Base-by-base conservation (phyloP, 2,113 vertebrate genomes). In the Rhea americana region DNA sequence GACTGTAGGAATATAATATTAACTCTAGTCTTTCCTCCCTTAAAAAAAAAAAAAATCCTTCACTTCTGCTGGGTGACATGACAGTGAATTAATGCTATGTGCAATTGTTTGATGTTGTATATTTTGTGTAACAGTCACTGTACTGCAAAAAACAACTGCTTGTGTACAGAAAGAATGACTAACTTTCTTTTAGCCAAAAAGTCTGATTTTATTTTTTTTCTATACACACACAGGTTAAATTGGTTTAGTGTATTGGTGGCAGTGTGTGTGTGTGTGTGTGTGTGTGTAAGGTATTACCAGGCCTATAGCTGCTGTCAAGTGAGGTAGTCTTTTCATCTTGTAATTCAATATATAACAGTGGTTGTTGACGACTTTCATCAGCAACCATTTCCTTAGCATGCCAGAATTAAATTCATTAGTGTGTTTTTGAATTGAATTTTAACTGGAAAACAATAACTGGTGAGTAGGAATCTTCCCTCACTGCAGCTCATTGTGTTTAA, bases 391-490 rank as follows among this genome's bases (percentile, higher is more conserved):
- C 50, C 77, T 90, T 70, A 39, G 51, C 88, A 53, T 2, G 20
- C 35, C 53, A 13, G 65, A 84, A 81, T 68, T 74, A 22, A 35
- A 58, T 77, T 85, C 24, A n/a, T 53, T 61, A 37, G 1, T 50
- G 47, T 76, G 76, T 21, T 37, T 25, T 22, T 70, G 68, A 76
- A 75, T 24, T 82, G 45, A 50, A 56, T 71, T 94, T 92, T 58
- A 91, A 90, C 65, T 87, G 82, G 63, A 89, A 86, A 91, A 67
- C 75, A 85, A 45, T 83, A 81, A 71, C 76, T 43, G 65, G 30
- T 51, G 53, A 71, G 16, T 67, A 37, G 75, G 48, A 70, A 30
- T 59, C 39, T 66, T 74, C 48, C 82, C 28, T 91, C 0, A 0
- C 30, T 85, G 82, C 4, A n/a, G 0, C 30, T 78, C 5, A 0